Conservation (phyloP, 2,113 vertebrate species). For the Peromyscus polionotus region DNA sequence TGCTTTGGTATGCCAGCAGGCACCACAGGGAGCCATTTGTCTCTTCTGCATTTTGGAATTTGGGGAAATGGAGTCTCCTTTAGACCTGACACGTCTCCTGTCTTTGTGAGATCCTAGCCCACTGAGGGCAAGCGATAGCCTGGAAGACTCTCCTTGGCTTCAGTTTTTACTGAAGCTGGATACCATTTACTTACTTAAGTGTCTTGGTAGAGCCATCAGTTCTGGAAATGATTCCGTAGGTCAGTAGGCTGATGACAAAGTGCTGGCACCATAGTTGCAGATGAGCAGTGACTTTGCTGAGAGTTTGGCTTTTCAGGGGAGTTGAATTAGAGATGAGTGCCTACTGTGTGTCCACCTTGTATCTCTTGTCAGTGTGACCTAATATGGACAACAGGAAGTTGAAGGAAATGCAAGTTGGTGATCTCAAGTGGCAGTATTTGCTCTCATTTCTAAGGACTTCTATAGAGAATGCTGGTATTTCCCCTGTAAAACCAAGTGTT, state of each 20-base stretch:
- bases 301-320: background rate
- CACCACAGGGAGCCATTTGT: background rate
- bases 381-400: background rate
- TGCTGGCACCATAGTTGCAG: background rate
- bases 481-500: background rate
- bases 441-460: conserved; percentile 33
- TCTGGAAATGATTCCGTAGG: background rate
- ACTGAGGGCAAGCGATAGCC: background rate
- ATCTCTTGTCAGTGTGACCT: background rate
- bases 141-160: background rate
- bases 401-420: background rate
- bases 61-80: background rate
- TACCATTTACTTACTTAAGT: background rate
- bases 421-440: background rate
- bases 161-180: background rate
- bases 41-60: background rate
- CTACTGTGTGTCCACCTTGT: background rate
- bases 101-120: conserved; percentile 1
- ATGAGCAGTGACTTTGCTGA: background rate
- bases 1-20: background rate
- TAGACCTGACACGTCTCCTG: background rate
- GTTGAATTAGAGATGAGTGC: background rate
- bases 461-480: conserved; percentile 28
- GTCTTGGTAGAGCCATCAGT: conserved; percentile 11
- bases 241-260: background rate